A percentile compares a stretch with the other conserved stretches of the same genome.
Evolutionary conservation across 2,797 vertebrate genomes (phyloP).

Genomic region (Microctenopoma stevenorrisi): DNA sequence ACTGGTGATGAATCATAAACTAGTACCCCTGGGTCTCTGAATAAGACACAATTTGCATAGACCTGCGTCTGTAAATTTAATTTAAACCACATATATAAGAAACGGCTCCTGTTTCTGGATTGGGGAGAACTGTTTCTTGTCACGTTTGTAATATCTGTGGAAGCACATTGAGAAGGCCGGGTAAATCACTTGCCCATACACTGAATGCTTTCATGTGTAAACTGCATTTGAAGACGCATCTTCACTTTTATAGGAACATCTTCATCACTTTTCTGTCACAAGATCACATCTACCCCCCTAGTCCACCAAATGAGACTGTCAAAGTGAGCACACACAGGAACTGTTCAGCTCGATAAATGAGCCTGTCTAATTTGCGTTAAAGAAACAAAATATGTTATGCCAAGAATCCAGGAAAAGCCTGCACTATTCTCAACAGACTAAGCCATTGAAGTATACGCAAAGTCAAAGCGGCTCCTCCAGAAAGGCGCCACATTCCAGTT

Average conservation of each 20-base stretch:
- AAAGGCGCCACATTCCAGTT: neutral
- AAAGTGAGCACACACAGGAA: no score
- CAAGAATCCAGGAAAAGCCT: neutral
- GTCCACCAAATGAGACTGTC: no score
- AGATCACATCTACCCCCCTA: no score
- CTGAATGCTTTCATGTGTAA: neutral
- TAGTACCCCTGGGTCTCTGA: slow-evolving; percentile 40
- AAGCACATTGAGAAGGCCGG: neutral
- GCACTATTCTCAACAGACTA: neutral
- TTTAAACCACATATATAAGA: slow-evolving; percentile 30
- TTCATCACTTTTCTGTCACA: no score
- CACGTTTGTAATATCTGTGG: neutral
- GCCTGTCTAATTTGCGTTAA: no score
- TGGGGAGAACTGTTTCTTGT: slow-evolving; percentile 1
- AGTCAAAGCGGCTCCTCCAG: neutral
- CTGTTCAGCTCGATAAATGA: no score
- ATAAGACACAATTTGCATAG: slow-evolving; percentile 51
- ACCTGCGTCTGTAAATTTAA: slow-evolving; percentile 45
- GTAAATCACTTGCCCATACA: neutral
- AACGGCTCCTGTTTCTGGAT: slow-evolving; percentile 4
- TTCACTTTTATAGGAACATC: no score
- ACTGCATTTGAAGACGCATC: neutral
- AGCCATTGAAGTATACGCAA: neutral
- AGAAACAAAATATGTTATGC: no score
- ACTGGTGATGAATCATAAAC: slow-evolving; percentile 67